These are phyloP conservation scores for Leptosomus discolor DNA, from an alignment of 2,113 vertebrate genomes.

Conservation along the genomic window DNA sequence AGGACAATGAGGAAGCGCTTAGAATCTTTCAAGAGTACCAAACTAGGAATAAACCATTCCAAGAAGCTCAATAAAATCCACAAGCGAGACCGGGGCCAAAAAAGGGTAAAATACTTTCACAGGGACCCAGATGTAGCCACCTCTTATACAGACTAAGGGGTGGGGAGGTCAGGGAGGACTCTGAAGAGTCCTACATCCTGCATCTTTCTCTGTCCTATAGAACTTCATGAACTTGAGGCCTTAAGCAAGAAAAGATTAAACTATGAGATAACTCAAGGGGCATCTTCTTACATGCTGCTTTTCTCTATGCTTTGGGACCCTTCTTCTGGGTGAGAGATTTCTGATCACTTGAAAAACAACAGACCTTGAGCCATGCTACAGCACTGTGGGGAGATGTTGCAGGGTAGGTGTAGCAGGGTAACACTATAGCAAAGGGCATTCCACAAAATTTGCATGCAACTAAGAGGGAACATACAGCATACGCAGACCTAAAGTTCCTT, in stretches of 20 bases:
- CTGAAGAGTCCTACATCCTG: neutral
- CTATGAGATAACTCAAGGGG: neutral
- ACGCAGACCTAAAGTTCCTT: neutral
- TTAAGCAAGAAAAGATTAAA: neutral
- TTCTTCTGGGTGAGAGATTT: neutral
- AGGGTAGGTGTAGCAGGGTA: neutral
- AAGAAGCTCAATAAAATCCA: conserved; percentile 85
- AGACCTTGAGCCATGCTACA: neutral
- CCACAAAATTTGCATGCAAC: neutral
- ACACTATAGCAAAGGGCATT: neutral
- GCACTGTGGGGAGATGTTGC: neutral
- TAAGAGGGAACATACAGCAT: neutral
- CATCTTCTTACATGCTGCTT: neutral
- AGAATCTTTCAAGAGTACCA: conserved; percentile 93
- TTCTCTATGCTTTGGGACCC: neutral
- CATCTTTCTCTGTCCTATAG: neutral
- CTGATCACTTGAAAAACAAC: neutral
- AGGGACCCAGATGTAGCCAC: neutral
- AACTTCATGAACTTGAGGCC: neutral
- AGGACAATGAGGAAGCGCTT: conserved; percentile 94
- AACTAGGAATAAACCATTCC: conserved; percentile 82
- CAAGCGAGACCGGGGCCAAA: conserved; percentile 84
- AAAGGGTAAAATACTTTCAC: conserved; percentile 73
- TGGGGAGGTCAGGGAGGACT: neutral
- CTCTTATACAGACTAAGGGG: neutral